Conservation (phyloP, 2,113 vertebrate genomes). For the Osmerus mordax region DNA sequence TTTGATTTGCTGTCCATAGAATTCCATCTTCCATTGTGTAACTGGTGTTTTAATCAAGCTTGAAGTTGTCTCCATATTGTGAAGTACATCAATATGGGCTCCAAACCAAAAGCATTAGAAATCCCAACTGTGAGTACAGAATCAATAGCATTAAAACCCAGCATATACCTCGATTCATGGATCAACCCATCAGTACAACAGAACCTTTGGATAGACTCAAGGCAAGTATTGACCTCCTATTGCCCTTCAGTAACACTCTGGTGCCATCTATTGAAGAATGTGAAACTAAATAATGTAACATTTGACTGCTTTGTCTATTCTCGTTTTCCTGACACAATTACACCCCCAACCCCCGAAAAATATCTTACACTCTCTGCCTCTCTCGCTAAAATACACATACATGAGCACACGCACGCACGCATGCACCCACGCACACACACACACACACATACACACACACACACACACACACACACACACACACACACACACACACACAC, state of each 20-base stretch:
- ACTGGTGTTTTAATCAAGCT: no score
- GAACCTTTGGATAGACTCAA: no score
- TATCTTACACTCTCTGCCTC: no score
- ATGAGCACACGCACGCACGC: slow-evolving; percentile 5
- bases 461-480: background rate
- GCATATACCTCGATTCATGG: no score
- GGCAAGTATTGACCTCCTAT: slow-evolving; percentile 6
- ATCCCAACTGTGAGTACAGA: no score
- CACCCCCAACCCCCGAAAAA: background rate
- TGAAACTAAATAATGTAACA: slow-evolving; percentile 40
- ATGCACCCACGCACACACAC: background rate
- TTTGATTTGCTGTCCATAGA: no score
- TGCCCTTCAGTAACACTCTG: slow-evolving; percentile 72
- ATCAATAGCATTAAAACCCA: no score
- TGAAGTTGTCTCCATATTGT: no score
- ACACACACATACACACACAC: background rate
- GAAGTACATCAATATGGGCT: no score
- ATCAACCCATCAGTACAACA: no score
- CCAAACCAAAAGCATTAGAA: no score
- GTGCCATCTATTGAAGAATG: slow-evolving; percentile 81
- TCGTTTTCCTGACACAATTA: background rate
- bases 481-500: background rate
- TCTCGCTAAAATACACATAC: background rate
- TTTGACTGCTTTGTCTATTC: background rate
- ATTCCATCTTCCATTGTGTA: no score